Evolutionary conservation across 2,797 vertebrate genomes (phyloP), one percentile per base, ranked within the genome.

Genomic region (Podargus strigoides): DNA sequence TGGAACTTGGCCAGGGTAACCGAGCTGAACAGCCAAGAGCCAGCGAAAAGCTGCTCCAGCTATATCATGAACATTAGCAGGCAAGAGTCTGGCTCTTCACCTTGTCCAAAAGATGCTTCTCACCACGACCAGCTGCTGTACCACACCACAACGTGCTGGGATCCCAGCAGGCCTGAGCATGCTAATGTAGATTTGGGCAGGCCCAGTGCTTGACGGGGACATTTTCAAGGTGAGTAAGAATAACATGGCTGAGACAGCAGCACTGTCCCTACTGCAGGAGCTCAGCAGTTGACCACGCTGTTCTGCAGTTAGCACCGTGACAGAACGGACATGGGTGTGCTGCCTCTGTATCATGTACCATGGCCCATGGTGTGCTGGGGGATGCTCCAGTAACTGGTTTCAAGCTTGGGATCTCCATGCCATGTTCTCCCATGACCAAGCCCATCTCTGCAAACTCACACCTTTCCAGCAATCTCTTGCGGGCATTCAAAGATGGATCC

Each of bases 31-130:
- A 78, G 72, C 53, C 85, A 87, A 58, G 36, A 72, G n/a, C 23
- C 55, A 64, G 79, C 10, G 36, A 86, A 87, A 86, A 86, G 36
- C 67, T 63, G 44, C 88, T 91, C 79, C 64, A 92, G 85, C 62
- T 93, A 75, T 89, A 86, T 70, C 76, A 46, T 10, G 47, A 95
- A 46, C 44, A 23, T 86, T 73, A 92, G 58, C 62, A 75, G 41
- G 66, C 30, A 81, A 87, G 53, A 72, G 17, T 36, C 83, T 91
- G 85, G 36, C 87, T 91, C 44, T 91, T 85, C 85, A 83, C 36
- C n/a, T 91, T 67, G 21, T 63, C 82, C 87, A 92, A 78, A 94
- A 95, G 91, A 87, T 67, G 87, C 39, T 81, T 94, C 91, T 81
- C 89, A 67, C 73, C 63, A 86, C 0, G 10, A 94, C 76, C 91